These are phyloP conservation scores for Leptodactylus fuscus DNA, from an alignment of 2,113 vertebrate genomes.

Conservation along the genomic window DNA sequence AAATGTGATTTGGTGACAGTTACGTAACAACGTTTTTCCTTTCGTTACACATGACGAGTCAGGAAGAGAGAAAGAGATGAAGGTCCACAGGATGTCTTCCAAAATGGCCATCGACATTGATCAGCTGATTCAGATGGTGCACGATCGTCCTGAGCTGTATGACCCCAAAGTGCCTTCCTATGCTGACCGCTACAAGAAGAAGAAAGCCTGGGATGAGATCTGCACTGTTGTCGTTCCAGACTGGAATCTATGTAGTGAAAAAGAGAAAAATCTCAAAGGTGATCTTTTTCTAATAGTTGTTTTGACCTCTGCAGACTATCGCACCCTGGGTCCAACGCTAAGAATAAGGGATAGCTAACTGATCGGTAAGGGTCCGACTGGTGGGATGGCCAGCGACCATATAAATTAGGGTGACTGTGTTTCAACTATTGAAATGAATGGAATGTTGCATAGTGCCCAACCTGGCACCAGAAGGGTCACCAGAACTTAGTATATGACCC, in stretches of 20 bases:
- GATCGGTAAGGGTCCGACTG: too few species aligned
- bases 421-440: too few species aligned
- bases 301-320: too few species aligned
- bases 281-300: background rate
- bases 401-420: too few species aligned
- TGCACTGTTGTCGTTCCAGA: conserved; percentile 21
- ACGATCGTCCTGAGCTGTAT: conserved; percentile 33
- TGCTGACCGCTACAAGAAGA: conserved; percentile 43
- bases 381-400: too few species aligned
- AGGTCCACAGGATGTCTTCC: conserved; percentile 32
- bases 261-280: conserved; percentile 32
- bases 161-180: conserved; percentile 40
- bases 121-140: conserved; percentile 39
- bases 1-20: background rate
- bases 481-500: too few species aligned
- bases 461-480: too few species aligned
- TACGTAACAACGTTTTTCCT: background rate
- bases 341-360: too few species aligned
- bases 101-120: conserved; percentile 25
- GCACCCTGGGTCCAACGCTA: too few species aligned
- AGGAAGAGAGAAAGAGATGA: conserved; percentile 5
- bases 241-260: conserved; percentile 16
- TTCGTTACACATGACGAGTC: background rate
- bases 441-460: too few species aligned
- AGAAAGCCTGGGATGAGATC: conserved; percentile 41